Percentiles rank a stretch among this genome's conserved stretches.
Conservation (phyloP, 1,140 invertebrate species). For the Bacillus rossius region DNA sequence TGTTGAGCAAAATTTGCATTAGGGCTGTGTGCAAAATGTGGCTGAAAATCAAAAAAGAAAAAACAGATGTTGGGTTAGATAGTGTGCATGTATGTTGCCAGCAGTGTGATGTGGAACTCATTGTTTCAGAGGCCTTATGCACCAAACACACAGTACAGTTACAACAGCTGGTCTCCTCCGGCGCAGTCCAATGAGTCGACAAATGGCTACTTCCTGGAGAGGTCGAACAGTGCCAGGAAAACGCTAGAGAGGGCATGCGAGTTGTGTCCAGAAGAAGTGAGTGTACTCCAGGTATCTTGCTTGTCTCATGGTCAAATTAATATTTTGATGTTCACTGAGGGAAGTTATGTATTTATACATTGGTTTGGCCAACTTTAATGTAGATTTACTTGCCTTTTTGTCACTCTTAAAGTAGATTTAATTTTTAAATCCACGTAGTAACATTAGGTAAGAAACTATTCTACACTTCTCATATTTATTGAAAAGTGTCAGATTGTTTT, state of each 20-base stretch:
- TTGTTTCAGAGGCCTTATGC: conserved; percentile 64
- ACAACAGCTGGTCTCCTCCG: conserved; percentile 91
- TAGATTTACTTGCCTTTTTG: background rate
- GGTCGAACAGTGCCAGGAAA: conserved; percentile 88
- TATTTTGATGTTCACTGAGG: background rate
- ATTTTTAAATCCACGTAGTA: no score
- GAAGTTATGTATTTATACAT: background rate
- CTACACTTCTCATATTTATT: background rate
- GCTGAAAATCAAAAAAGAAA: no score
- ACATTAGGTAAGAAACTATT: no score
- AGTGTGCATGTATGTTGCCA: no score
- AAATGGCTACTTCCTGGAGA: conserved; percentile 91
- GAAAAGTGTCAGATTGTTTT: background rate
- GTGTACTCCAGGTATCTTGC: conserved; percentile 5
- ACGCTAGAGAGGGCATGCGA: conserved; percentile 80
- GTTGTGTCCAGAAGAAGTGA: conserved; percentile 73
- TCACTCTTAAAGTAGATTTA: no score
- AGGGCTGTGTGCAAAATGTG: no score
- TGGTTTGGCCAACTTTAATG: background rate
- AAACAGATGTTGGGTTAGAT: no score
- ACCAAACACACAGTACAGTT: conserved; percentile 64
- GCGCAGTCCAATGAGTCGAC: conserved; percentile 92
- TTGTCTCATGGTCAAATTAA: background rate
- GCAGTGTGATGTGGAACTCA: no score
- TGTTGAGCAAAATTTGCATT: no score